Conservation (phyloP, 2,113 vertebrate genomes). For the Phaethon lepturus region DNA sequence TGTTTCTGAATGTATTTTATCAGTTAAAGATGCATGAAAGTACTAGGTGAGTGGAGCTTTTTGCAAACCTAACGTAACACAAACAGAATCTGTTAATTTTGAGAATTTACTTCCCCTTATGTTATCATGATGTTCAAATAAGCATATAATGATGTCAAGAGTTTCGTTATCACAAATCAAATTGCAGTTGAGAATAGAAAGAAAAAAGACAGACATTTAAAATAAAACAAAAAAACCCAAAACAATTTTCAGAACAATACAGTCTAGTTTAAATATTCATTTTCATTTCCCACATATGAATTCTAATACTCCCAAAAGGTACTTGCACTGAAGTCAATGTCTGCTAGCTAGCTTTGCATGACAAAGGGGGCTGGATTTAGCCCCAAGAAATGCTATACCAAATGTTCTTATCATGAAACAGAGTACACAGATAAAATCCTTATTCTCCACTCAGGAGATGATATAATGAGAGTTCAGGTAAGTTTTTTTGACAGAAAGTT, state of each 20-base stretch:
- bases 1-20: neutral
- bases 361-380: neutral
- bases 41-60: neutral
- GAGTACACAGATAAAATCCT: neutral
- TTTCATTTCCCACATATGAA: neutral
- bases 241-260: neutral
- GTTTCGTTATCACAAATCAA: neutral
- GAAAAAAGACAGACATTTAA: neutral
- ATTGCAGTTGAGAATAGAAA: neutral
- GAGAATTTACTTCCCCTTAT: neutral
- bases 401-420: neutral
- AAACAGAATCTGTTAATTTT: neutral
- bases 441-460: neutral
- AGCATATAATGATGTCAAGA: neutral
- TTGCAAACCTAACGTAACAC: neutral
- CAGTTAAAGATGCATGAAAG: slow-evolving; percentile 1
- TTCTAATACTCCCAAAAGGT: neutral
- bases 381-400: neutral
- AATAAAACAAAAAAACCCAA: neutral
- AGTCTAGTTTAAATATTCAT: neutral
- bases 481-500: neutral
- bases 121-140: neutral
- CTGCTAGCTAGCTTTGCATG: neutral
- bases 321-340: neutral
- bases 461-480: neutral